Evolutionary conservation across 2,888 invertebrate species (phyloP).

Genomic region (Dendrolimus pini): DNA sequence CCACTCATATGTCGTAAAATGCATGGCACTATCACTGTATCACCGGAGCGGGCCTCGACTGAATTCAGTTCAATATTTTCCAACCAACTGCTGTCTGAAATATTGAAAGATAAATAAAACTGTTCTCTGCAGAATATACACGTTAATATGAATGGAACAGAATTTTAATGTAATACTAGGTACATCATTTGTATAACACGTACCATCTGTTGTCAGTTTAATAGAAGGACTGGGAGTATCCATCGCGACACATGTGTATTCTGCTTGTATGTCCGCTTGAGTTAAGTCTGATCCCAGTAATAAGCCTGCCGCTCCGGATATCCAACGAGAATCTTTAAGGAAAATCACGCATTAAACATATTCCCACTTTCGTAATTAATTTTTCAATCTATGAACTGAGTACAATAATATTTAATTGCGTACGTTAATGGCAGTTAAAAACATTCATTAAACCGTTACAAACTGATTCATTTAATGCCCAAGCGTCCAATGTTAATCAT

Average conservation of each 20-base stretch:
- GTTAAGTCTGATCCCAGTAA: conserved; percentile 57
- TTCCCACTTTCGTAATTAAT: neutral
- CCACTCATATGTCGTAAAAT: conserved; percentile 51
- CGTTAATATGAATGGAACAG: too few species aligned
- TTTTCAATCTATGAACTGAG: too few species aligned
- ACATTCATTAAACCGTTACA: too few species aligned
- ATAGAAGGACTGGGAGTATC: conserved; percentile 50
- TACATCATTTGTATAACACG: conserved; percentile 13
- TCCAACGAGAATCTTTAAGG: conserved; percentile 55
- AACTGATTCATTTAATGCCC: too few species aligned
- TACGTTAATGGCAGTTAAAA: too few species aligned
- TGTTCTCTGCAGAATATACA: too few species aligned
- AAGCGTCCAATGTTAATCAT: too few species aligned
- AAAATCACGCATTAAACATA: conserved; percentile 7
- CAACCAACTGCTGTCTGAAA: conserved; percentile 62
- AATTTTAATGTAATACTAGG: too few species aligned
- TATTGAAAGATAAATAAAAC: neutral
- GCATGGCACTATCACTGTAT: conserved; percentile 57
- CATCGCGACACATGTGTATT: conserved; percentile 60
- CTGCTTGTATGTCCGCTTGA: conserved; percentile 62
- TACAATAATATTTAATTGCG: too few species aligned
- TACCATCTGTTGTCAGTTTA: conserved; percentile 64
- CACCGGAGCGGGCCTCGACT: conserved; percentile 53
- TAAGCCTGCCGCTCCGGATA: conserved; percentile 54
- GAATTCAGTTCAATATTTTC: conserved; percentile 62